Conservation (phyloP, 2,888 invertebrate genomes). For the Neoitamus cyanurus region DNA sequence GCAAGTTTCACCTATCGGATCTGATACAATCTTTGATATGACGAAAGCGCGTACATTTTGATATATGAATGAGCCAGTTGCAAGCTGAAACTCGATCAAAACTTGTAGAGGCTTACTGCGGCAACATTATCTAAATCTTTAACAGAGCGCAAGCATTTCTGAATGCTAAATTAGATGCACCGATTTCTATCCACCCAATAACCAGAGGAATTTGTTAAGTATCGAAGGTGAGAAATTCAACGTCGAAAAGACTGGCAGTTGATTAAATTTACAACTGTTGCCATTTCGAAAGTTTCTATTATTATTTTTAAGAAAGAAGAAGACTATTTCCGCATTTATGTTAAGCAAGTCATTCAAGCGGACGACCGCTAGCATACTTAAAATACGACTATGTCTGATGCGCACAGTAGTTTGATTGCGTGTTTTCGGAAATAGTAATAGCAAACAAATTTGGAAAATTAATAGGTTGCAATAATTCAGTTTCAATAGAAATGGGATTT, state of each 20-base stretch:
- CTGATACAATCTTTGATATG: background rate
- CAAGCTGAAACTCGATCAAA: background rate
- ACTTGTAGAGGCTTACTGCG: background rate
- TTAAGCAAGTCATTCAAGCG: background rate
- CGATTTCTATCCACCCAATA: background rate
- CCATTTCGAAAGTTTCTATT: background rate
- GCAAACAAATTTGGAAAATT: background rate
- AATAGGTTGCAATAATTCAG: too few relatives aligned
- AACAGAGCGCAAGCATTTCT: background rate
- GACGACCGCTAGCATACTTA: background rate
- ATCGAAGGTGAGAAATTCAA: background rate
- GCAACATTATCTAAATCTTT: background rate
- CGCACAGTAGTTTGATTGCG: background rate
- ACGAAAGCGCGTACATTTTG: background rate
- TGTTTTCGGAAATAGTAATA: background rate
- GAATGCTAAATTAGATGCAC: background rate
- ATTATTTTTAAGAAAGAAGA: background rate
- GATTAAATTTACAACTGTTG: background rate
- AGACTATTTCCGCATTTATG: background rate
- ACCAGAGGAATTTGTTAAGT: background rate
- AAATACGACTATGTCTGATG: background rate
- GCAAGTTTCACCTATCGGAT: slow-evolving; percentile 12
- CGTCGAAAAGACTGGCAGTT: background rate
- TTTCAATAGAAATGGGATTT: too few relatives aligned
- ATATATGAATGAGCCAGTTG: background rate